Evolutionary conservation across 2,113 vertebrate genomes (phyloP).

Genomic region (Pseudolaguvia tuberculata): DNA sequence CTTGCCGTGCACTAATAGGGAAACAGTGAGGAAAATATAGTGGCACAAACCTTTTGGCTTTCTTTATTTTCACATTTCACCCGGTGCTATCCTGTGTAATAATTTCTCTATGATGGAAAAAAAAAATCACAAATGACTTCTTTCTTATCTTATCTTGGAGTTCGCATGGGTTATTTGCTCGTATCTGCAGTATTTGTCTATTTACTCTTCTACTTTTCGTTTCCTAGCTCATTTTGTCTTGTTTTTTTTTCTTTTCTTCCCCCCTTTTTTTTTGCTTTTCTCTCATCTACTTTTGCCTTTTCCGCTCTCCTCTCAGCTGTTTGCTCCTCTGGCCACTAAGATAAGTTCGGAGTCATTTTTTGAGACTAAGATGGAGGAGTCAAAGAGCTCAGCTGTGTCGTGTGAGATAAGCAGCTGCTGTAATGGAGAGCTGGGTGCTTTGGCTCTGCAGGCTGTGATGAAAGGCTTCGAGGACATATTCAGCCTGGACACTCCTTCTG

Average conservation of each 20-base stretch:
- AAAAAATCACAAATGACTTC: constrained; percentile 4
- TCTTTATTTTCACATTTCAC: constrained; percentile 5
- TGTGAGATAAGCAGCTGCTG: constrained; percentile 84
- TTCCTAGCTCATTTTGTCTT: constrained; percentile 12
- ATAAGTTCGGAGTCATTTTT: constrained; percentile 88
- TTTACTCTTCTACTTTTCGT: background rate
- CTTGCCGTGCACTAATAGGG: background rate
- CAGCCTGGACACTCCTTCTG: constrained; percentile 76
- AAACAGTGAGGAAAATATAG: background rate
- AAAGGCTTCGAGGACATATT: constrained; percentile 87
- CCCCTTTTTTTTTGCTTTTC: constrained; percentile 23
- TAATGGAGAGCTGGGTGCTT: constrained; percentile 83
- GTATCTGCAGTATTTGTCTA: constrained; percentile 12
- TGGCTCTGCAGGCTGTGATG: constrained; percentile 84
- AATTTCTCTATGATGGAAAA: constrained; percentile 1
- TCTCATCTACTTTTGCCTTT: constrained; percentile 36
- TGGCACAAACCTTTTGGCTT: constrained; percentile 4
- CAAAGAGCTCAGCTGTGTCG: constrained; percentile 88
- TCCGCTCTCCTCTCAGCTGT: constrained; percentile 72
- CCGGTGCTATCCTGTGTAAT: background rate
- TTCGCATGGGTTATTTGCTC: constrained; percentile 39
- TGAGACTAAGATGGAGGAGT: constrained; percentile 89
- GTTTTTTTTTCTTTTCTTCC: constrained; percentile 24
- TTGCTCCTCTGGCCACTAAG: constrained; percentile 85
- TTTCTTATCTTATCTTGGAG: constrained; percentile 21